Evolutionary conservation across 2,888 invertebrate species (phyloP).

Genomic region (Eupithecia subfuscata): DNA sequence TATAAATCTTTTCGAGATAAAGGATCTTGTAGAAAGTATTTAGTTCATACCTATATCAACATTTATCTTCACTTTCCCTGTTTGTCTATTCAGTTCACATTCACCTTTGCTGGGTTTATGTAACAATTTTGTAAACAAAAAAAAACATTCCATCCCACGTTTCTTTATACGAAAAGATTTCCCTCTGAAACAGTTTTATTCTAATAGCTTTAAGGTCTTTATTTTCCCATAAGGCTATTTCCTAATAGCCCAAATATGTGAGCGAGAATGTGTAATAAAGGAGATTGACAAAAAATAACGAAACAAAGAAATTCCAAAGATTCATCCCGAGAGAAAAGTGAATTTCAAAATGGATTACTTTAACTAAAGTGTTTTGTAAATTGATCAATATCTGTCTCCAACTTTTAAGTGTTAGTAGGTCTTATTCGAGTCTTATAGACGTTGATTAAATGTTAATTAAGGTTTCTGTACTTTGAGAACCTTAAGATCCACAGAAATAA

Average conservation of each 20-base stretch:
- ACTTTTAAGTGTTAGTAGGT: background rate
- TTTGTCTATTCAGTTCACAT: too few relatives aligned
- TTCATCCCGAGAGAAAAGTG: constrained; percentile 19
- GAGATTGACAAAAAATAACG: constrained; percentile 46
- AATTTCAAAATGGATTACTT: constrained; percentile 35
- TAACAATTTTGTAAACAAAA: background rate
- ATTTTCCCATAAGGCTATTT: constrained; percentile 40
- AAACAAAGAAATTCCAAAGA: constrained; percentile 36
- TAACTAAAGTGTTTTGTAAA: constrained; percentile 1
- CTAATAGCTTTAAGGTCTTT: constrained; percentile 26
- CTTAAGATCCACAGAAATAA: background rate
- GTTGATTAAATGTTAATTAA: background rate
- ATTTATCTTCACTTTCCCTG: too few relatives aligned
- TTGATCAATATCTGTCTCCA: constrained; percentile 3
- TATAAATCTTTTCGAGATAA: too few relatives aligned
- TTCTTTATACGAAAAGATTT: background rate
- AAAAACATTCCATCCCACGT: background rate
- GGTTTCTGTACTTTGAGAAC: background rate
- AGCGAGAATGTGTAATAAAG: constrained; percentile 46
- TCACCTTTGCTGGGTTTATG: too few relatives aligned
- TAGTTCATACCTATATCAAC: too few relatives aligned
- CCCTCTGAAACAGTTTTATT: background rate
- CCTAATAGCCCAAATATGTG: constrained; percentile 39
- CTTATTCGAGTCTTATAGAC: too few relatives aligned
- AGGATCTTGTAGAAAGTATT: too few relatives aligned